Conservation (phyloP, 2,888 invertebrate species). For the Escarpia spicata region DNA sequence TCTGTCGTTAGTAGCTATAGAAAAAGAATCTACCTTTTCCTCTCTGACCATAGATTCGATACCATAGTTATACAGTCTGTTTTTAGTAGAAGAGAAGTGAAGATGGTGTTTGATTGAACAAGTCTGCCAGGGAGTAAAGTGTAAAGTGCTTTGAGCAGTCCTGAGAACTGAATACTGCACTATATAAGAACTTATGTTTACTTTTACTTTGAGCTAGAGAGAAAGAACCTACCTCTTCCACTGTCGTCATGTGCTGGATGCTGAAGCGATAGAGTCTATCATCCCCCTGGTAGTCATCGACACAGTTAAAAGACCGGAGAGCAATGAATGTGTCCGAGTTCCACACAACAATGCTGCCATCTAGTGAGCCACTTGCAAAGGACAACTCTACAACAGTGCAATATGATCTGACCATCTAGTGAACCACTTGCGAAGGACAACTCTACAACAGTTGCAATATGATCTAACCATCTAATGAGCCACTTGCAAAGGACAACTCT, state of each 20-base stretch:
- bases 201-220: no score
- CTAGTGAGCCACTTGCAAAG: constrained; percentile 57
- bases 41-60: no score
- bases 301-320: constrained; percentile 47
- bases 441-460: neutral
- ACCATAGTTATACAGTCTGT: no score
- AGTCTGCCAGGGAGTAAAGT: no score
- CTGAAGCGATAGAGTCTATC: constrained; percentile 55
- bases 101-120: no score
- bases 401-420: constrained; percentile 51
- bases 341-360: constrained; percentile 60
- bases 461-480: constrained; percentile 55
- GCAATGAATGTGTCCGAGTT: constrained; percentile 49
- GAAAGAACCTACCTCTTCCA: constrained; percentile 46
- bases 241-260: constrained; percentile 54
- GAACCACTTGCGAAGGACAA: constrained; percentile 52
- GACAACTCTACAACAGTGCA: neutral
- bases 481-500: constrained; percentile 47
- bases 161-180: neutral
- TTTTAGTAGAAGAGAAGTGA: no score
- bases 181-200: neutral
- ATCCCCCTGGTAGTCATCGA: constrained; percentile 50
- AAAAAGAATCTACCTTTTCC: no score
- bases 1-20: no score
- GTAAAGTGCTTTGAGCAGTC: no score